Percentiles rank a stretch among this genome's conserved stretches.
Evolutionary conservation across 2,113 vertebrate genomes (phyloP).

Genomic region (Indicator indicator): DNA sequence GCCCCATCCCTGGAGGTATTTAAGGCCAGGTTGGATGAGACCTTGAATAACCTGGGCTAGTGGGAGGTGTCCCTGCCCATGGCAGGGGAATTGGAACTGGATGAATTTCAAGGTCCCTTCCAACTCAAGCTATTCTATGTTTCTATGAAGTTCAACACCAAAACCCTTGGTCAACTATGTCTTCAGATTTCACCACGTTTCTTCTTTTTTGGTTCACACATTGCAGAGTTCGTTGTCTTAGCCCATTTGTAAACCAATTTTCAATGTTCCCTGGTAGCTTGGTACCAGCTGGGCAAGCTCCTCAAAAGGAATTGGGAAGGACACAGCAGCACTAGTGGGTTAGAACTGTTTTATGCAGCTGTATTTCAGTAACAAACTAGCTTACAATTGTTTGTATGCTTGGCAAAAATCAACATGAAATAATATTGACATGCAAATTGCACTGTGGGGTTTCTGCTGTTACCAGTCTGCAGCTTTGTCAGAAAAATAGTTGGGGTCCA

Average conservation of each 20-base stretch:
- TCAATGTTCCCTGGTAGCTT: neutral
- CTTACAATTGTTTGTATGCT: neutral
- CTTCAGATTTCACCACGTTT: neutral
- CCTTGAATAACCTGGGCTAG: too few relatives aligned
- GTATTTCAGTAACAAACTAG: neutral
- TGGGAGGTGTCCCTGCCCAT: too few relatives aligned
- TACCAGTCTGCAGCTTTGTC: neutral
- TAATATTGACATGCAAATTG: neutral
- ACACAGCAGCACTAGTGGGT: neutral
- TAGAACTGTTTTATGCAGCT: neutral
- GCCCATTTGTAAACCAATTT: neutral
- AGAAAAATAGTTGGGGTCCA: neutral
- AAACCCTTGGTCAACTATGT: neutral
- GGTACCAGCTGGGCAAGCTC: neutral
- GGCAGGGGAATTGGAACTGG: too few relatives aligned
- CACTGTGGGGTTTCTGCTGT: neutral
- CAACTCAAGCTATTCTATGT: too few relatives aligned
- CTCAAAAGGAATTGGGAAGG: neutral
- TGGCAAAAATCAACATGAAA: neutral
- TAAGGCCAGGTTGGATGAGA: too few relatives aligned
- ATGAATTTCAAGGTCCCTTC: too few relatives aligned
- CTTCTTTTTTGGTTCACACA: neutral
- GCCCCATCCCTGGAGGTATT: too few relatives aligned
- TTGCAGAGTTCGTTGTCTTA: neutral
- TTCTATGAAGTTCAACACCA: neutral